Percentiles rank a stretch among this genome's conserved stretches.
These are phyloP conservation scores for Eulemur mongoz DNA, from an alignment of 2,797 vertebrate genomes.

Conservation along the genomic window DNA sequence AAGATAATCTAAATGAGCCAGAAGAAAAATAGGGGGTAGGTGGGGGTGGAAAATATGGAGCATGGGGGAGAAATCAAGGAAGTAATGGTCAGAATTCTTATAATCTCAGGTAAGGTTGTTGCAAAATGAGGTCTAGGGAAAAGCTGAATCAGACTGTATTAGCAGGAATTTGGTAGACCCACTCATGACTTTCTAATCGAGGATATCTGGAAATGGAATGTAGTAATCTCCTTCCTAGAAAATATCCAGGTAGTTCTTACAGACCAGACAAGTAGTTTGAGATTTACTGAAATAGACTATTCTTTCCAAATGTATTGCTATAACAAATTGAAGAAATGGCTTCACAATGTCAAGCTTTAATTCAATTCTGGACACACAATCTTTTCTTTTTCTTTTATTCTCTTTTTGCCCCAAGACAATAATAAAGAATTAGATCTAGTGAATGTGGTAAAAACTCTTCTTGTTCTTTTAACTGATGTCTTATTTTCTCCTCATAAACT, in stretches of 20 bases:
- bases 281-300: not conserved
- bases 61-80: not conserved
- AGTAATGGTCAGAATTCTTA: not conserved
- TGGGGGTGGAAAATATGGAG: not conserved
- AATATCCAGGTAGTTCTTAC: not conserved
- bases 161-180: not conserved
- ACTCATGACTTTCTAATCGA: not conserved
- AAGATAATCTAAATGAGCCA: not conserved
- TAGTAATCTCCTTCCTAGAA: not conserved
- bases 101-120: not conserved
- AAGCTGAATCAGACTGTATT: not conserved
- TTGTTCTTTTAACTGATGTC: not conserved
- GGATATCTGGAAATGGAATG: not conserved
- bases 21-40: not conserved
- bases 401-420: not conserved
- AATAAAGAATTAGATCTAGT: not conserved
- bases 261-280: not conserved
- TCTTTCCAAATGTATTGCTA: not conserved
- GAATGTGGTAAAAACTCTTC: not conserved
- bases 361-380: not conserved
- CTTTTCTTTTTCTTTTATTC: not conserved
- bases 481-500: not conserved
- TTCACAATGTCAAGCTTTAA: not conserved
- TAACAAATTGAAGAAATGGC: not conserved
- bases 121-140: not conserved